These are phyloP conservation scores for Phrynocephalus vlangalii DNA, from an alignment of 2,797 vertebrate species.

Conservation along the genomic window DNA sequence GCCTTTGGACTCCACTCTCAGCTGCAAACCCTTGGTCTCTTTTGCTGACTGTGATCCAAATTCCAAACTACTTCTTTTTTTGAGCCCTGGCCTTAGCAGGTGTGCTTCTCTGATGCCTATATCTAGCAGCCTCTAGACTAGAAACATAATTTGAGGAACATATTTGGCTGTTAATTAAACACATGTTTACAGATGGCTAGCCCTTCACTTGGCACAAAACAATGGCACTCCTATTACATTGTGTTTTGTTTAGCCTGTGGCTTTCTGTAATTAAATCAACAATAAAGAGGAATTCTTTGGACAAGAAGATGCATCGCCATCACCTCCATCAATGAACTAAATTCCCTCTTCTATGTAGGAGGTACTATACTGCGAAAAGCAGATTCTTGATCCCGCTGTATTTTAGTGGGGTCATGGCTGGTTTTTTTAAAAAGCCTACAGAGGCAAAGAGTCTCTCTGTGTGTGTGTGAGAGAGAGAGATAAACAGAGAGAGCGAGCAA, in stretches of 20 bases:
- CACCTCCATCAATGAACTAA: neutral
- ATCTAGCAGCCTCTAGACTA: neutral
- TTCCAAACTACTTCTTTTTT: neutral
- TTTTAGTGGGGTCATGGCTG: neutral
- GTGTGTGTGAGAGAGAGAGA: too few species aligned
- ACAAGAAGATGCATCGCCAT: neutral
- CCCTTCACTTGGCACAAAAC: neutral
- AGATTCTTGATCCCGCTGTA: neutral
- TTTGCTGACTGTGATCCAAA: neutral
- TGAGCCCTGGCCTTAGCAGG: neutral
- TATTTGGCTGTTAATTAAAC: neutral
- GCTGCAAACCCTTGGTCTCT: neutral
- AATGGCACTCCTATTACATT: neutral
- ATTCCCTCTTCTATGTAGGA: neutral
- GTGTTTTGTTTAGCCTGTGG: neutral
- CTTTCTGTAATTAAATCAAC: conserved; percentile 1
- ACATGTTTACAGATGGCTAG: neutral
- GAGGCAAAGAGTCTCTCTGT: too few species aligned
- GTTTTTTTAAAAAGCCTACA: too few species aligned
- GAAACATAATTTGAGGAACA: neutral
- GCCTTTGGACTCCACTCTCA: too few species aligned
- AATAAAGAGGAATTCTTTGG: neutral
- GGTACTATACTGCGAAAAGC: neutral
- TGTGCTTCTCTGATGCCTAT: neutral
- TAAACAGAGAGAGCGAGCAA: neutral